phyloP scores from a whole-genome alignment of 2,888 invertebrate genomes.

The Oscheius sp. region DNA sequence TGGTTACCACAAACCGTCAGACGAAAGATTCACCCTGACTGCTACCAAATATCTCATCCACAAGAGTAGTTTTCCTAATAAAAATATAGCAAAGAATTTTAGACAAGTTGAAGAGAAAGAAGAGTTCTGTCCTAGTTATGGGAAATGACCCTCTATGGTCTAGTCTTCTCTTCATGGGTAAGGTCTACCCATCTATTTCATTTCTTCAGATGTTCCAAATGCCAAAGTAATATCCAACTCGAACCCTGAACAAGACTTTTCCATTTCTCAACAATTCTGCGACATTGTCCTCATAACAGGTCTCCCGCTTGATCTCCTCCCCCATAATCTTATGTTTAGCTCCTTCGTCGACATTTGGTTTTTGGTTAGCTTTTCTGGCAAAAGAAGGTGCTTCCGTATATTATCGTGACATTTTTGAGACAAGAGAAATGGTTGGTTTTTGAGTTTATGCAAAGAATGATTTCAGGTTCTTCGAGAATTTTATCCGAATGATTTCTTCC shows the following conservation, averaged over 20 bases:
- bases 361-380: conserved; percentile 48
- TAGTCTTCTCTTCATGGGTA: background rate
- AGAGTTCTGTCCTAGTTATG: conserved; percentile 1
- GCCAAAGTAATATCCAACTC: background rate
- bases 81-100: background rate
- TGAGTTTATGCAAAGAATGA: background rate
- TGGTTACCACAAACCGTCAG: conserved; percentile 15
- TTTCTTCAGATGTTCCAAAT: background rate
- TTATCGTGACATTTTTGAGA: conserved; percentile 44
- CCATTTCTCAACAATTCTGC: conserved; percentile 42
- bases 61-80: background rate
- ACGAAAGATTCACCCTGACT: conserved; percentile 4
- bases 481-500: conserved; percentile 42
- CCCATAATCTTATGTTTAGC: conserved; percentile 17
- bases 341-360: conserved; percentile 50
- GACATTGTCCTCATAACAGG: conserved; percentile 47
- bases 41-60: conserved; percentile 4
- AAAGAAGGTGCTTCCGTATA: conserved; percentile 39
- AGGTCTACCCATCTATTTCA: background rate
- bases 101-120: background rate
- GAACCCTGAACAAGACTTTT: conserved; percentile 44
- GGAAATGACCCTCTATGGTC: conserved; percentile 26
- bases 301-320: background rate
- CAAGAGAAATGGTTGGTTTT: conserved; percentile 39
- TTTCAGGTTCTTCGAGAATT: conserved; percentile 43